phyloP scores from a whole-genome alignment of 2,888 invertebrate species.

The Tipula lateralis region DNA sequence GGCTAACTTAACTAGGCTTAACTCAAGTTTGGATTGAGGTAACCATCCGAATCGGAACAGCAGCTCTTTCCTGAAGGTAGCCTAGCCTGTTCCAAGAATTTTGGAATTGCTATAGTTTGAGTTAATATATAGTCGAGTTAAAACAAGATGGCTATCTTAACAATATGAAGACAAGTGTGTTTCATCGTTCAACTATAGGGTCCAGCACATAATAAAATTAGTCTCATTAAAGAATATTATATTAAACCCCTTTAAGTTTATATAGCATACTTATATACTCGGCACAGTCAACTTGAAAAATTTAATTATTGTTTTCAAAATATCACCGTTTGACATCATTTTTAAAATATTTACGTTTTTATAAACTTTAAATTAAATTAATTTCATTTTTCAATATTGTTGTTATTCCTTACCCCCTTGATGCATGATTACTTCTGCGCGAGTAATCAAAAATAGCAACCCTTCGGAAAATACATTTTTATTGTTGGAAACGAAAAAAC shows the following conservation, averaged over 20 bases:
- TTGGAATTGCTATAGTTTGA: too few relatives aligned
- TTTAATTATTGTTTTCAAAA: background rate
- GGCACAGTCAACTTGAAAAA: background rate
- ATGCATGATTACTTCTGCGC: background rate
- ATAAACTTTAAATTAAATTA: background rate
- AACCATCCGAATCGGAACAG: too few relatives aligned
- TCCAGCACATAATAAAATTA: background rate
- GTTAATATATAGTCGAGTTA: too few relatives aligned
- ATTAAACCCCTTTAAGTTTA: background rate
- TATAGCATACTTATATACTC: background rate
- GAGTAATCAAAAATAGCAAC: constrained; percentile 11
- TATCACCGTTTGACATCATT: constrained; percentile 19
- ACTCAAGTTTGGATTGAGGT: too few relatives aligned
- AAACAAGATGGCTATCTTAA: too few relatives aligned
- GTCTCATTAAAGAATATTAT: background rate
- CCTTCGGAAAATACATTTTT: background rate
- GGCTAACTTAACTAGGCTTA: too few relatives aligned
- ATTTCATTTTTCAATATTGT: background rate
- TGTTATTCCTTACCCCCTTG: background rate
- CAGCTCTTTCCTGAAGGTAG: too few relatives aligned
- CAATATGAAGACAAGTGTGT: too few relatives aligned
- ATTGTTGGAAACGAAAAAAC: background rate
- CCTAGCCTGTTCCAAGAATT: too few relatives aligned
- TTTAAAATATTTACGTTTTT: background rate
- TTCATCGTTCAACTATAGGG: too few relatives aligned